Evolutionary conservation across 2,888 invertebrate genomes (phyloP).

Genomic region (Cheilosia vernalis): DNA sequence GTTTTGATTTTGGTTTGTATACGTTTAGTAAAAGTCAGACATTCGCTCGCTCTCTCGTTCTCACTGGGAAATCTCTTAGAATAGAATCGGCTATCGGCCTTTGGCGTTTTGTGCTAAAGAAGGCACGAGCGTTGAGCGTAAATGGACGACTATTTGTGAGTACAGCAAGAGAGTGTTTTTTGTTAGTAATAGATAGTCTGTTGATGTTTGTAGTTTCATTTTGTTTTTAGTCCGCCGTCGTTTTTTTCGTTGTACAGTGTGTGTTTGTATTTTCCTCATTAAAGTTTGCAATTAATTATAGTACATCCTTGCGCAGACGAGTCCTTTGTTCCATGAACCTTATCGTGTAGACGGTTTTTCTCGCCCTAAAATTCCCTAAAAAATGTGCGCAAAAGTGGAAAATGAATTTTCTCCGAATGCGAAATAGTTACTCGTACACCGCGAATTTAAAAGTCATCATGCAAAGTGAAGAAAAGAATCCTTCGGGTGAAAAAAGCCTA

Average conservation of each 20-base stretch:
- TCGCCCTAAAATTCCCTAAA: not conserved
- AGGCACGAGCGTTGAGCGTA: not conserved
- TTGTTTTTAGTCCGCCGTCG: slow-evolving; percentile 67
- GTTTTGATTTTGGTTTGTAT: slow-evolving; percentile 54
- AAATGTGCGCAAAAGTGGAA: slow-evolving; percentile 26
- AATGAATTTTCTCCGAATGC: not conserved
- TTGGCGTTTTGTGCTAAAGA: not conserved
- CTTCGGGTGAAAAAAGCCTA: slow-evolving; percentile 22
- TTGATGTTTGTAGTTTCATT: slow-evolving; percentile 75
- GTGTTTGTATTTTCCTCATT: slow-evolving; percentile 36
- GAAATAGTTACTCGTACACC: not conserved
- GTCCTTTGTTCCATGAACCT: slow-evolving; percentile 6
- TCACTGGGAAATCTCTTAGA: slow-evolving; percentile 26
- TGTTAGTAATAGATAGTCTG: slow-evolving; percentile 74
- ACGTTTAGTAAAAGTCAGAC: slow-evolving; percentile 38
- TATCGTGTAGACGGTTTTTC: not conserved
- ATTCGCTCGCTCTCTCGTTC: slow-evolving; percentile 1
- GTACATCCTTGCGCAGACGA: not conserved
- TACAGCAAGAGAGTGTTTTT: slow-evolving; percentile 38
- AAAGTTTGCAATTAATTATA: slow-evolving; percentile 7
- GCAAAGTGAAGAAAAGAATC: slow-evolving; percentile 17
- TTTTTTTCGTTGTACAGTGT: slow-evolving; percentile 55
- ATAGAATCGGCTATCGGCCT: slow-evolving; percentile 11
- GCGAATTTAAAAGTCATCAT: not conserved
- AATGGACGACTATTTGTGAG: not conserved